Evolutionary conservation across 2,797 vertebrate genomes (phyloP).

Genomic region (Molossus alvarezi): DNA sequence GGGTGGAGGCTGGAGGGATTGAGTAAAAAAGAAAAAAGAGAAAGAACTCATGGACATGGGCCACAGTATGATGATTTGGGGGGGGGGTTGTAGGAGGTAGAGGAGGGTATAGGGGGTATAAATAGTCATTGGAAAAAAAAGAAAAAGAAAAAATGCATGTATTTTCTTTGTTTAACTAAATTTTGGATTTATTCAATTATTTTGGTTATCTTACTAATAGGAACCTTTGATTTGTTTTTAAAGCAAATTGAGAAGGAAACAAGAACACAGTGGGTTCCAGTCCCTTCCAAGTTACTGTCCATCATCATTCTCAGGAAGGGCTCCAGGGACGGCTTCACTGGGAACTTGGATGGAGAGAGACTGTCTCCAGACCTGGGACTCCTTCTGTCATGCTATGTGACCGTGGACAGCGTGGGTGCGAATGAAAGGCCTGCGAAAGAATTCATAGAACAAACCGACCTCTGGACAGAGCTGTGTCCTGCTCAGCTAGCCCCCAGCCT

Average conservation of each 20-base stretch:
- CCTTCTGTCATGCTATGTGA: too few species aligned
- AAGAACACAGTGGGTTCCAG: not conserved
- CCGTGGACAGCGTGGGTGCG: not conserved
- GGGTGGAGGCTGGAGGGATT: too few species aligned
- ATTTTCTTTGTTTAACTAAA: not conserved
- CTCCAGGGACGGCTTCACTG: fast-evolving
- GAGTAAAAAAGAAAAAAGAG: too few species aligned
- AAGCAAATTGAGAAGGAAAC: not conserved
- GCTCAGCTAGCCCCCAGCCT: not conserved
- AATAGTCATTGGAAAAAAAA: too few species aligned
- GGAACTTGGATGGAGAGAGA: too few species aligned
- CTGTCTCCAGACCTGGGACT: not conserved
- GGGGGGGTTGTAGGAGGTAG: too few species aligned
- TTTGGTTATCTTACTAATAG: not conserved
- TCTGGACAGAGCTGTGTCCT: not conserved
- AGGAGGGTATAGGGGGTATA: too few species aligned
- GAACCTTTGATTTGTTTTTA: not conserved
- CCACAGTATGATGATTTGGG: too few species aligned
- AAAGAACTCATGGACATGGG: too few species aligned
- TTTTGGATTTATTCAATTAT: not conserved
- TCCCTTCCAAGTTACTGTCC: not conserved
- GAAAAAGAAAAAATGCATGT: too few species aligned
- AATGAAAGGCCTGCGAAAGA: not conserved
- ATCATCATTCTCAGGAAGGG: not conserved
- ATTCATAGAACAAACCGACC: not conserved